Percentiles rank a stretch among this genome's conserved stretches.
Conservation (phyloP, 2,888 invertebrate genomes). For the Ormyrus labotus region DNA sequence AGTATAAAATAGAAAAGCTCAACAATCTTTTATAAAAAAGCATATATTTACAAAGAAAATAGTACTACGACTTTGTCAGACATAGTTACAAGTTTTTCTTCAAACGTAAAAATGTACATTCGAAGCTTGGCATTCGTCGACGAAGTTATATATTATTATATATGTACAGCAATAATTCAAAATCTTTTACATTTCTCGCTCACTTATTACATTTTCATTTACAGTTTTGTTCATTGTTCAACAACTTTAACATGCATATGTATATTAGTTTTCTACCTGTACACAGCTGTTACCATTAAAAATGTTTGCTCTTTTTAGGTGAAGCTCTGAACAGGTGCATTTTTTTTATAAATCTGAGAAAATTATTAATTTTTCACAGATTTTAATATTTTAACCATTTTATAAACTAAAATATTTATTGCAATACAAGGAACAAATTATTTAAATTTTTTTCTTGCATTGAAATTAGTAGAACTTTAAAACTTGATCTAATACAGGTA, state of each 20-base stretch:
- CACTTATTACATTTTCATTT: constrained; percentile 44
- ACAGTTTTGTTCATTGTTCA: constrained; percentile 52
- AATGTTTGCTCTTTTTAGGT: not conserved
- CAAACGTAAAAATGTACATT: constrained; percentile 26
- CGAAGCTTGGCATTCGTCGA: not conserved
- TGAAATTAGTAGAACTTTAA: not conserved
- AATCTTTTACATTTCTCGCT: constrained; percentile 17
- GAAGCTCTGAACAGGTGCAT: not conserved
- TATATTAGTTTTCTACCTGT: constrained; percentile 1
- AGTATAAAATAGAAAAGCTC: not conserved
- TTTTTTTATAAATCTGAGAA: constrained; percentile 3
- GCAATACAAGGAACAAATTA: too few species aligned
- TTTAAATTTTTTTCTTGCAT: too few species aligned
- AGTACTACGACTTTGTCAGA: constrained; percentile 51
- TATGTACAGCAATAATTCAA: constrained; percentile 47
- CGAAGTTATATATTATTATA: constrained; percentile 45
- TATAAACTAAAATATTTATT: constrained; percentile 11
- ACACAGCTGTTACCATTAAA: not conserved
- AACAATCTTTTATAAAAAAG: constrained; percentile 39
- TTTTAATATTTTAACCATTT: not conserved
- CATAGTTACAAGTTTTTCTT: constrained; percentile 24
- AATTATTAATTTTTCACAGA: constrained; percentile 1
- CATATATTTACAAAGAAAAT: constrained; percentile 58
- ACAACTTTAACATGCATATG: constrained; percentile 41
- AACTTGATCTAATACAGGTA: too few species aligned